These are phyloP conservation scores for Lamprologus ornatipinnis DNA, from an alignment of 2,113 vertebrate genomes.

Conservation along the genomic window DNA sequence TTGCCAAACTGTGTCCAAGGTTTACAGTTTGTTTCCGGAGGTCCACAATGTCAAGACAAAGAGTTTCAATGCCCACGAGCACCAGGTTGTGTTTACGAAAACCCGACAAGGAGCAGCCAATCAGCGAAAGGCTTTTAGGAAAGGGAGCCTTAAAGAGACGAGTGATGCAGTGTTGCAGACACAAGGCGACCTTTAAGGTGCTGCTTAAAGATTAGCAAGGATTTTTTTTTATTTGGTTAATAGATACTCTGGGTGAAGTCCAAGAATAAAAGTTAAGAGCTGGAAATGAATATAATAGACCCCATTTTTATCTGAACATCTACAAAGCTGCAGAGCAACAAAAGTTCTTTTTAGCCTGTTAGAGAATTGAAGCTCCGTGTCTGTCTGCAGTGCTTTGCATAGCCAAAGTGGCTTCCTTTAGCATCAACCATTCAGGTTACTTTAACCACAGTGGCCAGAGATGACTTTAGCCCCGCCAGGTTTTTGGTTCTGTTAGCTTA, in stretches of 20 bases:
- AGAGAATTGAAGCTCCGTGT: neutral
- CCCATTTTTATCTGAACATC: neutral
- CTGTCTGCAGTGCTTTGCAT: slow-evolving; percentile 42
- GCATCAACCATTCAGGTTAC: slow-evolving; percentile 33
- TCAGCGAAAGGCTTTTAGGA: neutral
- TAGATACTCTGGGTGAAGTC: neutral
- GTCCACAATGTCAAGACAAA: neutral
- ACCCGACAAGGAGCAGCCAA: neutral
- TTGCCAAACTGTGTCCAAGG: neutral
- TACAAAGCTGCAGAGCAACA: neutral
- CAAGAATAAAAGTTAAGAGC: neutral
- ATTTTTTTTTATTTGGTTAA: neutral
- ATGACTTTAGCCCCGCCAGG: slow-evolving; percentile 13
- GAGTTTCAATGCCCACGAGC: neutral
- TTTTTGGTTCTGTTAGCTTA: slow-evolving; percentile 63
- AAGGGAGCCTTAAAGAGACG: neutral
- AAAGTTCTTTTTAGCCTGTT: neutral
- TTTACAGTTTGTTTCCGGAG: neutral
- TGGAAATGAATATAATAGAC: neutral
- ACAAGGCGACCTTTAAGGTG: neutral
- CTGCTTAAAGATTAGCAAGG: neutral
- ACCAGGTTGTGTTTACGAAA: neutral
- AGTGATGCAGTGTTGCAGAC: neutral
- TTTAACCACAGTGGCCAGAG: slow-evolving; percentile 47
- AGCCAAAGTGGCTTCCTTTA: slow-evolving; percentile 29